A percentile compares a stretch with the other conserved stretches of the same genome.
Evolutionary conservation across 2,888 invertebrate genomes (phyloP).

Genomic region (Minunthozetes semirufus): DNA sequence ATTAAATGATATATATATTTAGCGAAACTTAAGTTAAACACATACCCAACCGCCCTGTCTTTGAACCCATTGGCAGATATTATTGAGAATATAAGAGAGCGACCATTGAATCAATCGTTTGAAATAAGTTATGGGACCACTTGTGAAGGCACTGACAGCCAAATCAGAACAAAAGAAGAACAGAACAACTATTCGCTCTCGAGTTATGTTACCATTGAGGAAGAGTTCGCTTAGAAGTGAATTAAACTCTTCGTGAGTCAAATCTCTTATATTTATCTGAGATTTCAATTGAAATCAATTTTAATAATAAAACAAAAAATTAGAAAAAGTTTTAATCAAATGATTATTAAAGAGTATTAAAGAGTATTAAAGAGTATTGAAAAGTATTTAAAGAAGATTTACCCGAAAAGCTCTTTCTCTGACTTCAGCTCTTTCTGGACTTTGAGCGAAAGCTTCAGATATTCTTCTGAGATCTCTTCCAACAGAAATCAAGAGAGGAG

Average conservation of each 20-base stretch:
- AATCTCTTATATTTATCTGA: conserved; percentile 39
- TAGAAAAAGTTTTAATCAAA: too few relatives aligned
- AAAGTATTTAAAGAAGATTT: too few relatives aligned
- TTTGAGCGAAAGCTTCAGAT: conserved; percentile 46
- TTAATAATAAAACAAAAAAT: neutral
- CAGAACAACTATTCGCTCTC: conserved; percentile 46
- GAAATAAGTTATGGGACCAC: conserved; percentile 37
- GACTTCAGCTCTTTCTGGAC: conserved; percentile 44
- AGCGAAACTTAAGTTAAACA: neutral
- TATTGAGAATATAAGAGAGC: conserved; percentile 44
- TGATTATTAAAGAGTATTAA: too few relatives aligned
- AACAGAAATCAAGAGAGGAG: conserved; percentile 36
- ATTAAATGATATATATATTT: neutral
- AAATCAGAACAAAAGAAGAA: conserved; percentile 49
- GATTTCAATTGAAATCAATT: neutral
- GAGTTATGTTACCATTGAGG: conserved; percentile 43
- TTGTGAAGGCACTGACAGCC: conserved; percentile 44
- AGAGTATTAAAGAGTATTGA: too few relatives aligned
- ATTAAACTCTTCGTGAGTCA: conserved; percentile 44
- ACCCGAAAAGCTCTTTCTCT: conserved; percentile 44
- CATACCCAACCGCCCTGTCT: conserved; percentile 47
- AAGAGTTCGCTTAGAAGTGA: conserved; percentile 45
- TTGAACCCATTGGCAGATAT: conserved; percentile 46
- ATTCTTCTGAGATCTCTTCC: conserved; percentile 45
- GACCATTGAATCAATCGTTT: conserved; percentile 45